Percentiles rank a stretch among this genome's conserved stretches.
Evolutionary conservation across 2,113 vertebrate species (phyloP).

Genomic region (Malaclemys terrapin): DNA sequence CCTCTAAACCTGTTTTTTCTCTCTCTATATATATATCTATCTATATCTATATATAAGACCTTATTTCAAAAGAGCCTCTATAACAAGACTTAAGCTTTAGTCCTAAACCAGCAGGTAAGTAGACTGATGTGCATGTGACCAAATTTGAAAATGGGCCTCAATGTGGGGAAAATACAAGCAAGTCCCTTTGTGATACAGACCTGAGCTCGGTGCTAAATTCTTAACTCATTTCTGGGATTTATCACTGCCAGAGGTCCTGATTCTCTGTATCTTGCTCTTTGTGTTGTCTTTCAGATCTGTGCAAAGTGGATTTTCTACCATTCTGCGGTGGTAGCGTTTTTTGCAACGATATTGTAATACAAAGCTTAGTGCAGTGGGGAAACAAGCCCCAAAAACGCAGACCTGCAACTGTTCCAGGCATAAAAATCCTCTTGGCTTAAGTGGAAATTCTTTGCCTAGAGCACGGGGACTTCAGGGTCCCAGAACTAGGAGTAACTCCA

Average conservation of each 20-base stretch:
- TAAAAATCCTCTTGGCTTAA: neutral
- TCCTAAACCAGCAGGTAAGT: neutral
- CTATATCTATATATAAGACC: neutral
- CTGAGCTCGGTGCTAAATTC: neutral
- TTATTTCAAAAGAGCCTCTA: neutral
- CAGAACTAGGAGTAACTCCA: neutral
- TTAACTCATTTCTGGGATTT: neutral
- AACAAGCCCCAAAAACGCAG: neutral
- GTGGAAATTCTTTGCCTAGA: neutral
- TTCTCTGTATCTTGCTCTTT: neutral
- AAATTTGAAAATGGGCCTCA: neutral
- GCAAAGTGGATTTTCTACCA: neutral
- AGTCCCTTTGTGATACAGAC: neutral
- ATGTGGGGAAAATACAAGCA: neutral
- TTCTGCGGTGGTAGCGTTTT: neutral
- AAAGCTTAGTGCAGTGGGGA: neutral
- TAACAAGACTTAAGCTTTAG: neutral
- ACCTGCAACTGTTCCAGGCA: neutral
- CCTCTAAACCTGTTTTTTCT: constrained; percentile 31
- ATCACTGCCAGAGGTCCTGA: neutral
- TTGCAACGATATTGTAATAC: neutral
- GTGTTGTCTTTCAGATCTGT: neutral
- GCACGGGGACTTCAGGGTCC: neutral
- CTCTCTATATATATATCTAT: neutral
- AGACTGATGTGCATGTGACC: neutral